Evolutionary conservation across 2,888 invertebrate genomes (phyloP).

Genomic region (Microdon myrmicae): DNA sequence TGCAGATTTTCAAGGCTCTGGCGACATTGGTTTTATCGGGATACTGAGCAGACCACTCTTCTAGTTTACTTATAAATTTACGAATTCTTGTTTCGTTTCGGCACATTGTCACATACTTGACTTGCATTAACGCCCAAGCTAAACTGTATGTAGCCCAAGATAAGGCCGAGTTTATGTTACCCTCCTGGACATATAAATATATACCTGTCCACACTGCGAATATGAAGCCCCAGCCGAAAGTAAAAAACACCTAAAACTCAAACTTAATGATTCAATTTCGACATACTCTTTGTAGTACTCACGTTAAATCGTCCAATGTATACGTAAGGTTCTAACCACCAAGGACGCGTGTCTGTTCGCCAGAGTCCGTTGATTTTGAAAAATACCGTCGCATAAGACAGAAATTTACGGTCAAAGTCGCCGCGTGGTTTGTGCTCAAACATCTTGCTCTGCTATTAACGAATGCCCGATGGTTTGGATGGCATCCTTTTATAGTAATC

Average conservation of each 20-base stretch:
- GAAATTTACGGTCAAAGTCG: conserved; percentile 6
- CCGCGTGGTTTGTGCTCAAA: conserved; percentile 2
- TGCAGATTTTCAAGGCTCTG: conserved; percentile 4
- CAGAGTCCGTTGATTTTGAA: conserved; percentile 20
- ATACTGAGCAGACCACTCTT: conserved; percentile 14
- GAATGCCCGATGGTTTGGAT: neutral
- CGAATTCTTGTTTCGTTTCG: conserved; percentile 22
- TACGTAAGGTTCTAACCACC: conserved; percentile 19
- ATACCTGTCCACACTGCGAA: conserved; percentile 5
- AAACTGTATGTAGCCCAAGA: conserved; percentile 9
- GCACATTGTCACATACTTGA: conserved; percentile 8
- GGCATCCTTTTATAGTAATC: conserved; percentile 8
- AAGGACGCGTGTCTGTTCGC: neutral
- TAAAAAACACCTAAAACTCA: conserved; percentile 5
- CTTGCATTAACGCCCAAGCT: conserved; percentile 21
- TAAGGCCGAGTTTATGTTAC: neutral
- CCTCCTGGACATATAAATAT: conserved; percentile 5
- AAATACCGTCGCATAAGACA: conserved; percentile 12
- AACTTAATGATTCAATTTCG: neutral
- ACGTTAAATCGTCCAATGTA: conserved; percentile 20
- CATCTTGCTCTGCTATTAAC: conserved; percentile 12
- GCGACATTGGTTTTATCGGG: conserved; percentile 15
- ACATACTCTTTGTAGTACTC: conserved; percentile 1
- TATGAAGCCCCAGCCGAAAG: conserved; percentile 19
- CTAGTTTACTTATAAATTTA: neutral